Evolutionary conservation across 2,888 invertebrate species (phyloP).

Genomic region (Parnassius apollo): DNA sequence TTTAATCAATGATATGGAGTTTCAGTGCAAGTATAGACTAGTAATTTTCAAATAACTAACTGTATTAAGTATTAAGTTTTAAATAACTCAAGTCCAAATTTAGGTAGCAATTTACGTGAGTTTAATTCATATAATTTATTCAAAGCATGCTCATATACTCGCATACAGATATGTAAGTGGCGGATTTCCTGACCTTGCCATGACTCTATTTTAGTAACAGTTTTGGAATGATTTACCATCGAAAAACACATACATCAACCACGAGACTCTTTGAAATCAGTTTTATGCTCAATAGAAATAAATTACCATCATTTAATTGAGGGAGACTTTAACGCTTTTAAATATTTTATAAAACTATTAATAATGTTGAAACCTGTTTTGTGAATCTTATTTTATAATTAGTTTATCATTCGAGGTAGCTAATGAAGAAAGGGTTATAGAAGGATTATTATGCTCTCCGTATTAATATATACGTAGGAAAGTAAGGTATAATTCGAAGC

Average conservation of each 20-base stretch:
- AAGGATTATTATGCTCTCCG: too few relatives aligned
- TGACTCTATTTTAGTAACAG: slow-evolving; percentile 35
- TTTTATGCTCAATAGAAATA: slow-evolving; percentile 41
- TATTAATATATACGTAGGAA: too few relatives aligned
- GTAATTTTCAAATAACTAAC: background rate
- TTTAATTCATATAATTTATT: slow-evolving; percentile 20
- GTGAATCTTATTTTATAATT: too few relatives aligned
- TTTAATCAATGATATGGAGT: too few relatives aligned
- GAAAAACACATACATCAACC: slow-evolving; percentile 37
- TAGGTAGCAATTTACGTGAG: slow-evolving; percentile 18
- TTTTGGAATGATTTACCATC: slow-evolving; percentile 32
- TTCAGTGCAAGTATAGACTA: too few relatives aligned
- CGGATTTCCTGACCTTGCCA: slow-evolving; percentile 47
- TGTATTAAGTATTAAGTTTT: background rate
- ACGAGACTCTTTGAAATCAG: slow-evolving; percentile 42
- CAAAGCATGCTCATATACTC: slow-evolving; percentile 4
- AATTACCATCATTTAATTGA: slow-evolving; percentile 39
- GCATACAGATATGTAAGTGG: slow-evolving; percentile 17
- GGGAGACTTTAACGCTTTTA: slow-evolving; percentile 33
- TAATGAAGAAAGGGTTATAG: too few relatives aligned
- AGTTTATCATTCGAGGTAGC: too few relatives aligned
- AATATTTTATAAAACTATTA: slow-evolving; percentile 14
- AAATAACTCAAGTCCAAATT: slow-evolving; percentile 10
- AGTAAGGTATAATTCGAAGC: too few relatives aligned
- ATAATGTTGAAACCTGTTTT: background rate